Base-by-base conservation (phyloP, 2,888 invertebrate species). In the Ametastegia equiseti region DNA sequence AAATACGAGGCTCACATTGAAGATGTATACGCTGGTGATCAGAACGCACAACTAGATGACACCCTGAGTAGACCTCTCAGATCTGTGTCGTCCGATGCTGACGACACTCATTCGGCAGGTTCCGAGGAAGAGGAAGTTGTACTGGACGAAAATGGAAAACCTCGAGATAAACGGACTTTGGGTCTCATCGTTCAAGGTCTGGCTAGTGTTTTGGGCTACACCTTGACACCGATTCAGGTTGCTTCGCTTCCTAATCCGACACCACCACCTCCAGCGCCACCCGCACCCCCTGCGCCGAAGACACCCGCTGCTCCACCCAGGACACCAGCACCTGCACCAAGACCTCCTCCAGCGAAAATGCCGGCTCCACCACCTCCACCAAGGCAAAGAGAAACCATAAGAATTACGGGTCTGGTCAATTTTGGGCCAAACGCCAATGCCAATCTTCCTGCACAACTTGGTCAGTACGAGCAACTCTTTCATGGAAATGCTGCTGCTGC, bases 401-500 rank as follows among this genome's bases (percentile, higher is more conserved):
- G 88, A 47, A 86, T 92, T 47, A 92, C 92, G 0, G 92, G 92
- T 0, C 88, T 92, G 6, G 82, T 92, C 0, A 91, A 91, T 80
- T 90, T 92, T 23, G 91, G 91, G 9, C 39, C 42, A 63, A 91
- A 91, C 80, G 84, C 84, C 36, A 87, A 87, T 73, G 84, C 89
- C 0, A 83, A 88, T 60, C 57, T 91, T 7, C 19, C 89, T 2
- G 87, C 85, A n/a, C 91, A 91, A 13, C 84, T 92, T n/a, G 87
- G 87, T 6, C 88, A 86, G 15, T 92, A 91, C 81, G 91, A 92
- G 50, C 85, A 82, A 30, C 73, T 91, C 0, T 91, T 92, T 39
- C 92, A 92, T 67, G 87, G 88, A 0, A 71, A 81, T 19, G 45
- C 77, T 11, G 82, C 83, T 15, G 80, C n/a, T 39, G 71, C 82